Base-by-base conservation (phyloP, 2,113 vertebrate species). In the Semnornis frantzii region DNA sequence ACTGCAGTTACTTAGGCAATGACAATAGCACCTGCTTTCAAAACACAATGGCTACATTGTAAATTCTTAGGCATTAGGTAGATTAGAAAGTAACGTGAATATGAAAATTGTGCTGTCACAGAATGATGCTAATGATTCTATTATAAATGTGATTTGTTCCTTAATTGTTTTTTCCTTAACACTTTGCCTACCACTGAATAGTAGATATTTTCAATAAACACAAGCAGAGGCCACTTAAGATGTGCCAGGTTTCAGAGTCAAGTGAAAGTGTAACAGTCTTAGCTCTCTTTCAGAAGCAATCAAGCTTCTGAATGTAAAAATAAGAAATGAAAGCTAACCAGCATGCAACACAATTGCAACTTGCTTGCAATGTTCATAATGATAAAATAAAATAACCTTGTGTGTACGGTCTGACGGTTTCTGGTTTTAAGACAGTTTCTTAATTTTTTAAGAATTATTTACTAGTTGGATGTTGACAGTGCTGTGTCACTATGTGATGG, bases 11-110 rank as follows among this genome's bases (percentile, higher is more conserved):
- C 48, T 68, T 17, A 64, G 8, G 54, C 70, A 85, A 85, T 81
- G 85, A 89, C 15, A 50, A 82, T 18, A 71, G 59, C 63, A 86
- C 57, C 63, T 91, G 63, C 85, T 92, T 89, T 85, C 82, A 90
- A 90, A 94, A 77, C 3, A 10, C 44, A 89, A 62, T 8, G 44
- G 9, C n/a, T 87, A 48, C 8, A 34, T 31, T 72, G 27, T 76
- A 75, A 85, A 75, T 88, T 76, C 23, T 48, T 74, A 57, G 52
- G 59, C 28, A 24, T 69, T 25, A 39, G 6, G 37, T 80, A 74
- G 37, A 48, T 58, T 68, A 77, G 48, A 84, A 60, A 83, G 28
- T 79, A 87, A 17, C 71, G 73, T 15, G 11, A 89, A 37, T 13
- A 76, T 13, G 5, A 72, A 76, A 50, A 52, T 54, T 76, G 59